Evolutionary conservation across 2,113 vertebrate species (phyloP), one percentile per base, ranked within the genome.

Genomic region (Oryzias melastigma): DNA sequence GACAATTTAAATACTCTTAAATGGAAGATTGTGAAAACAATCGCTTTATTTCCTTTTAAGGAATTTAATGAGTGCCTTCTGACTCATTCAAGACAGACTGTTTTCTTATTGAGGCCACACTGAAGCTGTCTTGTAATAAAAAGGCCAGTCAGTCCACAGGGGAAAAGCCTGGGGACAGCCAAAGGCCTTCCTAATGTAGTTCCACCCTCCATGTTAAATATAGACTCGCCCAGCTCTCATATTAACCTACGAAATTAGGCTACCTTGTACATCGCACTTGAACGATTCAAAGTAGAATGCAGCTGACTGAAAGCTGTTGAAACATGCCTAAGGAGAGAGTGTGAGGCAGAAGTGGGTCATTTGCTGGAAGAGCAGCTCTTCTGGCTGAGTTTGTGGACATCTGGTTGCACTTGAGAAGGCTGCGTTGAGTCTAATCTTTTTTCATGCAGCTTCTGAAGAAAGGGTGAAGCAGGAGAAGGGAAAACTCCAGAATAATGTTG

Each of bases 201-300:
- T 90, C 77, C 71, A 77, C 80, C 82, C 74, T 66, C 65, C 52
- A 41, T 71, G 82, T 83, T 89, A 91, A 88, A 89, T 89, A 86
- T 92, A 91, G 90, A 68, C 52, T 4, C 60, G 72, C 70, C 76
- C 53, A 71, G 80, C 77, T 85, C 80, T 72, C 84, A 82, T 85
- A 88, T 88, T 88, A 90, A 88, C 90, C 86, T 71, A 75, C 41
- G 60, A 89, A 90, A 89, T 89, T 71, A 88, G 87, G 89, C 77
- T 88, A 86, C 80, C 78, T 85, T 82, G 66, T 18, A 53, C 74
- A 63, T 59, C 73, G 64, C 73, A 60, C 73, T 86, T 65, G 78
- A 73, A 81, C 42, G 19, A 43, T 78, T 77, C 42, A 52, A 58
- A 80, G 44, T 80, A 63, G 68, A 73, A 64, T 68, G 72, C 58